Evolutionary conservation across 2,113 vertebrate genomes (phyloP), one percentile per base, ranked within the genome.

Genomic region (Sebastes schlegelii): DNA sequence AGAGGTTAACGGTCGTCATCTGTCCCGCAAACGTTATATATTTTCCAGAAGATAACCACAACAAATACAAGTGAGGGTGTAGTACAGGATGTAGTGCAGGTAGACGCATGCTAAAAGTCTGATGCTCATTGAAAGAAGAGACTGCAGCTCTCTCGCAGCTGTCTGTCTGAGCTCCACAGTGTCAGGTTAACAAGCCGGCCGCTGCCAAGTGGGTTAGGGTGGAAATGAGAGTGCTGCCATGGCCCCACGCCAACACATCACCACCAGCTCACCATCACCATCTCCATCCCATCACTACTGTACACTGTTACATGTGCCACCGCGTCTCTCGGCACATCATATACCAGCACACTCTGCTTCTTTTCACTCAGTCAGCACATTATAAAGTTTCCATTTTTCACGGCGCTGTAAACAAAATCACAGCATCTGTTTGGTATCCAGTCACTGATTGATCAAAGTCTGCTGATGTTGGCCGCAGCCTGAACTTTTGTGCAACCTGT

Each of bases 171-270:
- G 62, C 13, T 10, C 76, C 87, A 73, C 45, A 69, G 91, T 90
- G 83, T 93, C 87, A 48, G 80, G 91, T 93, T 89, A 87, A 80
- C 87, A 61, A 63, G 83, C 57, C 1, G 34, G 10, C 43, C 26
- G 0, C 55, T 92, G 93, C 92, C 93, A 93, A 94, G 90, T 92
- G 89, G 89, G 91, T 92, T 86, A 91, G 82, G 77, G 72, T 87
- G 79, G 86, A 89, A 85, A 84, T 54, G 80, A 88, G 88, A 84
- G 75, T 60, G 42, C 40, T 23, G 79, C 72, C 11, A 1, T 90
- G 91, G 86, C 89, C 63, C 8, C 26, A 0, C 1, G 77, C 91
- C 89, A 93, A 12, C 83, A 45, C 52, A 4, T 54, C 80, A 9
- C 64, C 76, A 74, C 57, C 60, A 12, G 76, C 34, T 34, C 34